Evolutionary conservation across 2,888 invertebrate species (phyloP), one percentile per base, ranked within the genome.

Genomic region (Eupeodes luniger): DNA sequence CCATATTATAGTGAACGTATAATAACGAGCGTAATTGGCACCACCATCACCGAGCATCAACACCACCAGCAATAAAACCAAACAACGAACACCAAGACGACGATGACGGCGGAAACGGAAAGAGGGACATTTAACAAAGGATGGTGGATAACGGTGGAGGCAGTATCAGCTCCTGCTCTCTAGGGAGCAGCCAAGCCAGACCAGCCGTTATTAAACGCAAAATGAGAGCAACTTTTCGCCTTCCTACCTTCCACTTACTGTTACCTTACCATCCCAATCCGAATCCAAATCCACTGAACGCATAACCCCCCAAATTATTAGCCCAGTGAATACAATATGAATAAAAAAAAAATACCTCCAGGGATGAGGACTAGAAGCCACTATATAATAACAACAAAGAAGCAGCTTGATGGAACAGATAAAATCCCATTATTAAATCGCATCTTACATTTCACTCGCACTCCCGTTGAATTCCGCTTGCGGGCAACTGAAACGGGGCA

Each of bases 351-450:
- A 81, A 62, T 57, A 59, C 53, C 76, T 72, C 81, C 49, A 64
- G 76, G 78, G 81, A 79, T 88, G 85, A 85, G 88, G 78, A 86
- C 90, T 64, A 87, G 84, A 72, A 90, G 90, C 91, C 92, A 92
- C 93, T 91, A 92, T 93, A 92, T 92, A 91, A 93, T 93, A 92
- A 92, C 93, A 92, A 92, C 90, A 90, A 90, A 90, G 90, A 90
- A 89, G 85, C 67, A 80, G 89, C 92, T 93, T 93, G 93, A 93
- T 93, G 92, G 92, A 93, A 91, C 92, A 92, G 93, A 93, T 93
- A 93, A 93, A 93, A 93, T 93, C 93, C 92, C 91, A 93, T 93
- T 93, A 93, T 93, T 93, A 93, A 92, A 92, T 92, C 85, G 92
- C 90, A 90, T 91, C 90, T 89, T 90, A 89, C 89, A 89, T 92